Percentiles rank a stretch among this genome's conserved stretches.
Evolutionary conservation across 1,140 invertebrate genomes (phyloP).

Genomic region (Rhysida immarginata): DNA sequence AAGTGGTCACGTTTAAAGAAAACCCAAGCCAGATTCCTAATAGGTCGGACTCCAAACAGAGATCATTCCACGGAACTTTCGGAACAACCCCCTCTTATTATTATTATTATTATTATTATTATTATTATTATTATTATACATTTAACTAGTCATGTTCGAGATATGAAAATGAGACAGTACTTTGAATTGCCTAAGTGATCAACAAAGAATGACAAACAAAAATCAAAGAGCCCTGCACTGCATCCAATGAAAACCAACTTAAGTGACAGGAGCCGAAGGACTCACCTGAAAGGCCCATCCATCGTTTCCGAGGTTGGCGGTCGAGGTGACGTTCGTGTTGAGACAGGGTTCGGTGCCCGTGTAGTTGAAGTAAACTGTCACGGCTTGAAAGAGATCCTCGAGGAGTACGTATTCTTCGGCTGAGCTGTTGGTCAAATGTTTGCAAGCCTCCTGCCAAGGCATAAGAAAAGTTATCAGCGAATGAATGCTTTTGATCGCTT

Average conservation of each 20-base stretch:
- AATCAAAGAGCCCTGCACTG: too few species aligned
- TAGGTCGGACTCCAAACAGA: too few species aligned
- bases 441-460: background rate
- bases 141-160: too few species aligned
- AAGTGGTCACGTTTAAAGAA: too few species aligned
- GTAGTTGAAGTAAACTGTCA: slow-evolving; percentile 24
- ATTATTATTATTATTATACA: too few species aligned
- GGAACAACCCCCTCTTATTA: too few species aligned
- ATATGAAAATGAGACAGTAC: too few species aligned
- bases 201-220: too few species aligned
- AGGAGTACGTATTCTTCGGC: slow-evolving; percentile 8
- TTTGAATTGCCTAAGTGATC: too few species aligned
- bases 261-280: background rate
- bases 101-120: too few species aligned
- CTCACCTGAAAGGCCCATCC: slow-evolving; percentile 63
- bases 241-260: background rate
- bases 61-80: too few species aligned
- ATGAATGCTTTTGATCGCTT: background rate
- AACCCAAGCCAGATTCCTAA: too few species aligned
- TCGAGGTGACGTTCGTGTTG: slow-evolving; percentile 33
- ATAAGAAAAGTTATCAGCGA: background rate
- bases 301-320: slow-evolving; percentile 40
- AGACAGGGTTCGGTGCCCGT: slow-evolving; percentile 53
- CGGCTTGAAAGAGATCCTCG: slow-evolving; percentile 8
- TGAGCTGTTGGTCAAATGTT: background rate